phyloP scores from a whole-genome alignment of 2,797 vertebrate species.

The Myotis planiceps region DNA sequence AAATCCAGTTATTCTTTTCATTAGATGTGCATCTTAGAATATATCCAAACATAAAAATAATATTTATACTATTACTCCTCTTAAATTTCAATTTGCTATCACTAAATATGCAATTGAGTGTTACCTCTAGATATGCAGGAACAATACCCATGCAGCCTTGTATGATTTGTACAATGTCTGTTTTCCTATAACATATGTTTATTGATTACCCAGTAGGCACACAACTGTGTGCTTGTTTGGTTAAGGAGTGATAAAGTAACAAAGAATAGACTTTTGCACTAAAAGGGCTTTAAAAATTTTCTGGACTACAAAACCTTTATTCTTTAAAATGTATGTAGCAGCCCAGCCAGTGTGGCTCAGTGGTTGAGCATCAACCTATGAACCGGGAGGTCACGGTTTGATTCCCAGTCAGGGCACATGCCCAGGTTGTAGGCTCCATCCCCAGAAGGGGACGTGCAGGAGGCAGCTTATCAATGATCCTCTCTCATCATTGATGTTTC shows the following conservation, averaged over 20 bases:
- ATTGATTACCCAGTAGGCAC: background rate
- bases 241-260: background rate
- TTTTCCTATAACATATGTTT: background rate
- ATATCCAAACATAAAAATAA: background rate
- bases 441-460: too few species aligned
- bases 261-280: background rate
- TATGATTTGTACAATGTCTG: background rate
- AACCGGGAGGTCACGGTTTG: too few species aligned
- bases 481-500: too few species aligned
- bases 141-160: background rate
- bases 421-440: too few species aligned
- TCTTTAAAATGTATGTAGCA: background rate
- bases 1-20: background rate
- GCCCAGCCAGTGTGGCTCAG: too few species aligned
- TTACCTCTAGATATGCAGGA: background rate
- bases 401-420: too few species aligned
- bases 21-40: background rate
- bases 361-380: too few species aligned
- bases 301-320: background rate
- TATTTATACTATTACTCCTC: too few species aligned
- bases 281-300: background rate
- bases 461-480: too few species aligned
- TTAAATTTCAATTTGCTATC: background rate
- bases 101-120: background rate
- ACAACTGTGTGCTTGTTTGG: background rate